Conservation (phyloP, 2,113 vertebrate species). For the Istiophorus platypterus region DNA sequence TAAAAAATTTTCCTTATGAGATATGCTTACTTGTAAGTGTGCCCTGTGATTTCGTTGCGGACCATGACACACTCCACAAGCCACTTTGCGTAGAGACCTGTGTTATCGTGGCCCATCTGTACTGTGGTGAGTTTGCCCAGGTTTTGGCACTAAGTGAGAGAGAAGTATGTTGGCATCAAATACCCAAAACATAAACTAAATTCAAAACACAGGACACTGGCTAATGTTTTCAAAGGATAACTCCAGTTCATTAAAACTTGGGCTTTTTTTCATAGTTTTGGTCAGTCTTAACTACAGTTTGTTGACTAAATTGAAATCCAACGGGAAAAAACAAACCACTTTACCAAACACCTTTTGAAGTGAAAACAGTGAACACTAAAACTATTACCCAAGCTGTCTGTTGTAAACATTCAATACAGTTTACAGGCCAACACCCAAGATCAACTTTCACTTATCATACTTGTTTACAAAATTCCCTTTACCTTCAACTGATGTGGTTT, state of each 20-base stretch:
- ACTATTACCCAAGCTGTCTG: background rate
- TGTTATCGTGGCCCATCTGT: conserved; percentile 98
- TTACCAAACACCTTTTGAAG: background rate
- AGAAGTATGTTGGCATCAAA: background rate
- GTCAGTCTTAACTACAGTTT: background rate
- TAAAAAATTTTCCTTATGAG: background rate
- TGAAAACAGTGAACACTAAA: background rate
- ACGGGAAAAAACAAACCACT: background rate
- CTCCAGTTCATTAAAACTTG: background rate
- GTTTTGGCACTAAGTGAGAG: conserved; percentile 92
- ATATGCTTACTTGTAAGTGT: conserved; percentile 93
- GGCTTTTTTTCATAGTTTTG: background rate
- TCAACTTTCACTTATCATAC: background rate
- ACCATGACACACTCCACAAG: conserved; percentile 96
- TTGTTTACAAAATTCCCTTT: background rate
- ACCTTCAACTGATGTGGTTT: background rate
- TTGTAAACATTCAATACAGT: background rate
- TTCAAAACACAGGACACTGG: background rate
- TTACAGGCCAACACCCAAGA: background rate
- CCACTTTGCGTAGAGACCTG: conserved; percentile 98
- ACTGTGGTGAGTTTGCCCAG: conserved; percentile 98
- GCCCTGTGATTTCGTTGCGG: conserved; percentile 97
- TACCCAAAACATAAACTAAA: background rate
- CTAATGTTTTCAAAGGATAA: background rate
- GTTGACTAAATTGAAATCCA: background rate